These are phyloP conservation scores for Rutpela maculata DNA, from an alignment of 2,888 invertebrate species.

Conservation along the genomic window DNA sequence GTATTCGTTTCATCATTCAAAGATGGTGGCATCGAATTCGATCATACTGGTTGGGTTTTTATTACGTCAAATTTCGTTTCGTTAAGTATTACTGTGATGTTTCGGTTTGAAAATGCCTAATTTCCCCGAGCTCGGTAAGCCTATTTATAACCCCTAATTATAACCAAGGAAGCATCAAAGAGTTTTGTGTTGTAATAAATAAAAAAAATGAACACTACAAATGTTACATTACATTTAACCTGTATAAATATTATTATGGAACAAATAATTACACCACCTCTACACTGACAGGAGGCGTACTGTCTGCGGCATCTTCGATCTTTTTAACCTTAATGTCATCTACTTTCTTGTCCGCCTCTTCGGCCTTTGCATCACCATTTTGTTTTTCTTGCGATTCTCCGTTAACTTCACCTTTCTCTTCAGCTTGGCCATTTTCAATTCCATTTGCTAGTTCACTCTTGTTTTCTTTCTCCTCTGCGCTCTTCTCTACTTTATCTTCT, in stretches of 20 bases:
- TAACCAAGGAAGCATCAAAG: constrained; percentile 46
- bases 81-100: no score
- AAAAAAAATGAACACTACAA: constrained; percentile 58
- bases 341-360: constrained; percentile 53
- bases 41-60: not conserved
- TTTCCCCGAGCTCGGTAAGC: not conserved
- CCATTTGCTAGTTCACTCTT: constrained; percentile 73
- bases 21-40: no score
- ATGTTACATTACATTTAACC: constrained; percentile 58
- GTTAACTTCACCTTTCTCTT: constrained; percentile 53
- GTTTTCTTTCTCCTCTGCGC: constrained; percentile 69
- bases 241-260: constrained; percentile 51
- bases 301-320: constrained; percentile 70
- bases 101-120: not conserved
- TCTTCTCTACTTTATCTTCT: constrained; percentile 42
- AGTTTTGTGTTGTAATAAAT: constrained; percentile 46
- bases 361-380: constrained; percentile 54
- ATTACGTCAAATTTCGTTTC: not conserved
- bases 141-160: constrained; percentile 27
- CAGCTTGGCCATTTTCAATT: constrained; percentile 56
- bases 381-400: constrained; percentile 56
- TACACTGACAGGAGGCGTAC: constrained; percentile 61
- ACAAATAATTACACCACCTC: constrained; percentile 62
- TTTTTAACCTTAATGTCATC: constrained; percentile 78
- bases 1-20: no score